Conservation (phyloP, 2,113 vertebrate genomes). For the Coregonus clupeaformis region DNA sequence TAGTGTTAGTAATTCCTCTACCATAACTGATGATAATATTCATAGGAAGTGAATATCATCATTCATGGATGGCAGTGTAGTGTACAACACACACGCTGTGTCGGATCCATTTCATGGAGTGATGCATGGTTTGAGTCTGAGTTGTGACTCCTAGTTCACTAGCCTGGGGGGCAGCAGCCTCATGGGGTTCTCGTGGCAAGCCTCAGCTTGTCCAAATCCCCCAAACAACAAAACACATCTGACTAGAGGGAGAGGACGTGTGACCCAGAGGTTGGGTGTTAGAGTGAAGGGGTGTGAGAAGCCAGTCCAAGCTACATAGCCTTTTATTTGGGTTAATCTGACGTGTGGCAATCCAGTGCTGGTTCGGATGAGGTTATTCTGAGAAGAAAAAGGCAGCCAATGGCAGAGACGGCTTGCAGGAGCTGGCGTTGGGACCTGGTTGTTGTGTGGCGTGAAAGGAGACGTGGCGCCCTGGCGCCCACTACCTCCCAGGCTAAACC, state of each 20-base stretch:
- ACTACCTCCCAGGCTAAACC: slow-evolving; percentile 31
- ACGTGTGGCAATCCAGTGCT: neutral
- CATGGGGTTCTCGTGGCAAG: slow-evolving; percentile 27
- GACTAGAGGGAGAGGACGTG: neutral
- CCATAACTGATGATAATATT: too few relatives aligned
- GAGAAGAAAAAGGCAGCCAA: slow-evolving; percentile 12
- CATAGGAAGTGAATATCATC: too few relatives aligned
- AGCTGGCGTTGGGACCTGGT: neutral
- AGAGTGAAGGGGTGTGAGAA: too few relatives aligned
- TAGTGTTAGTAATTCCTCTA: too few relatives aligned
- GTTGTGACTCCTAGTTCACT: slow-evolving; percentile 23
- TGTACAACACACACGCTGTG: neutral
- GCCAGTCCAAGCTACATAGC: too few relatives aligned
- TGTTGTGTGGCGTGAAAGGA: slow-evolving; percentile 27
- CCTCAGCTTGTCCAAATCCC: slow-evolving; percentile 25
- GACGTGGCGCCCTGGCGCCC: slow-evolving; percentile 18
- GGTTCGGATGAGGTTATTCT: slow-evolving; percentile 21
- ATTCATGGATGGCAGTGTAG: too few relatives aligned
- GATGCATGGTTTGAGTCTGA: neutral
- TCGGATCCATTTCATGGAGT: neutral
- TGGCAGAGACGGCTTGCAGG: neutral
- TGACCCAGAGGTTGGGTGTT: neutral
- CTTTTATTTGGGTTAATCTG: too few relatives aligned
- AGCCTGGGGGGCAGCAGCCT: slow-evolving; percentile 20
- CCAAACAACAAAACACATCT: neutral